phyloP scores from a whole-genome alignment of 2,888 invertebrate species.

The Ornithoptera alexandrae region DNA sequence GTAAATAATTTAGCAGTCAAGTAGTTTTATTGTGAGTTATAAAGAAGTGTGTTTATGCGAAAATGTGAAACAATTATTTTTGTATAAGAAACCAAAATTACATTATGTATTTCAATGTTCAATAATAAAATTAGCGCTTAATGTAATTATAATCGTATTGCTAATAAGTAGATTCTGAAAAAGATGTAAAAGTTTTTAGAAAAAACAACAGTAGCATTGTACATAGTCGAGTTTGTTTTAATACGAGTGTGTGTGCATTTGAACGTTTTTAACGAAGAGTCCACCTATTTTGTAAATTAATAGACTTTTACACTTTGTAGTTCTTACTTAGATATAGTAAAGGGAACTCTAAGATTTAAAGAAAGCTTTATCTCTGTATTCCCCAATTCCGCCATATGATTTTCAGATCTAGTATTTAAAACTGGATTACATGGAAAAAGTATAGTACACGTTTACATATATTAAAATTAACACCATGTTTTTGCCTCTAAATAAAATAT shows the following conservation, averaged over 20 bases:
- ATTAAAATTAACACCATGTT: not conserved
- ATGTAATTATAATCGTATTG: slow-evolving; percentile 14
- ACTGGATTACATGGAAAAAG: not conserved
- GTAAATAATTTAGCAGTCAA: slow-evolving; percentile 49
- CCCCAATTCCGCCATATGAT: slow-evolving; percentile 65
- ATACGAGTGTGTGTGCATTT: slow-evolving; percentile 65
- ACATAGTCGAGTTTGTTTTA: slow-evolving; percentile 46
- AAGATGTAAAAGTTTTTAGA: slow-evolving; percentile 17
- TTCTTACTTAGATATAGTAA: slow-evolving; percentile 51
- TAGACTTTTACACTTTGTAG: slow-evolving; percentile 73
- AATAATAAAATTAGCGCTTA: slow-evolving; percentile 29
- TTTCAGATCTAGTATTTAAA: slow-evolving; percentile 19
- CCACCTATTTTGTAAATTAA: slow-evolving; percentile 79
- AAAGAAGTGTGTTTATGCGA: slow-evolving; percentile 35
- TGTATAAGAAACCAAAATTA: slow-evolving; percentile 62
- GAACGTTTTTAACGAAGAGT: slow-evolving; percentile 74
- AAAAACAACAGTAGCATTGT: slow-evolving; percentile 33
- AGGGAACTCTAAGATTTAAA: slow-evolving; percentile 46
- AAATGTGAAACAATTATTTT: slow-evolving; percentile 53
- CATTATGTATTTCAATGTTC: slow-evolving; percentile 29
- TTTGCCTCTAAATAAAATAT: not conserved
- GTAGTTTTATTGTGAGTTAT: slow-evolving; percentile 36
- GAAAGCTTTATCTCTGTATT: slow-evolving; percentile 70
- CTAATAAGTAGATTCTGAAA: slow-evolving; percentile 22
- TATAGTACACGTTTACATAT: not conserved